Base-by-base conservation (phyloP, 2,797 vertebrate genomes). In the Lophius americanus region DNA sequence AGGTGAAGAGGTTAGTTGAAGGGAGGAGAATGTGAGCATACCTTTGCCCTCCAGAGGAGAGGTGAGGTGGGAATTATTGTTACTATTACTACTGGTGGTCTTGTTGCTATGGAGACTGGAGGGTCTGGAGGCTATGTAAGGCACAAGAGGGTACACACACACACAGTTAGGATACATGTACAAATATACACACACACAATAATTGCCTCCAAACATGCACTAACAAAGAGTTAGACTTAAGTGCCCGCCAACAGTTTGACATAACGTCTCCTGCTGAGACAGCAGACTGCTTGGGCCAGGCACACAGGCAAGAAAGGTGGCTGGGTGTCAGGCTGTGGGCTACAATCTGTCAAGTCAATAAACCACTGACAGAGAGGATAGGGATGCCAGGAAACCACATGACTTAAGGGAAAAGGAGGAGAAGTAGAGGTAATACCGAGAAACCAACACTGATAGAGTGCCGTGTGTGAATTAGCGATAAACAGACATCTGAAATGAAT, bases 61-160 rank as follows among this genome's bases (percentile, higher is more conserved):
- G 85, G 93, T 92, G 72, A 91, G 88, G 78, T 91, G 86, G 58
- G 88, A 93, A 92, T 96, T 97, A 94, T 97, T 96, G 95, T 96
- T 96, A 94, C 95, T 97, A 95, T 97, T 96, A 93, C 94, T 96
- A 96, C 95, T 94, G 94, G 91, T 95, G 92, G 94, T 97, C 93
- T 94, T 95, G 95, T 95, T 95, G 95, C 96, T 96, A 95, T 96
- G 96, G 93, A 97, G 95, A 94, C 95, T 97, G 94, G 95, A 86
- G 92, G 96, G 96, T 94, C 96, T 95, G 86, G 95, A 94, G 91
- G 94, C 96, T 98, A 93, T 83, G 83, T 69, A 76, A 70, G 70
- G 76, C 67, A 86, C 14, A 56, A 84, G 63, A 82, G 78, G 70
- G 73, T 68, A 68, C 50, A 72, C 36, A 67, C 43, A 66, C 36